phyloP scores from a whole-genome alignment of 1,140 invertebrate species.

The Araneus ventricosus region DNA sequence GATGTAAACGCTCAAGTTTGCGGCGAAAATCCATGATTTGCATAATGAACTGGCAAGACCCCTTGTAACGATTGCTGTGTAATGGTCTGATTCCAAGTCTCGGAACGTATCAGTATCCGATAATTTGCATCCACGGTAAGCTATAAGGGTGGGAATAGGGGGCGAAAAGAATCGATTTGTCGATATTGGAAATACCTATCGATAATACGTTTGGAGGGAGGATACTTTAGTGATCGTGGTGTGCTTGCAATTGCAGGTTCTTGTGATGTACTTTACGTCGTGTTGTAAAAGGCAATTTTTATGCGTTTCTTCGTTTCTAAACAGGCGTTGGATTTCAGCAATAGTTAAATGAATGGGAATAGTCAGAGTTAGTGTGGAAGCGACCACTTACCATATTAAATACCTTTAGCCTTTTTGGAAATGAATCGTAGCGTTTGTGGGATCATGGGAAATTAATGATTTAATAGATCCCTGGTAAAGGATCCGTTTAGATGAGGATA shows the following conservation, averaged over 20 bases:
- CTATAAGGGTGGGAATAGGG: background rate
- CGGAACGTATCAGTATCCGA: conserved; percentile 66
- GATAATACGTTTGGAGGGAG: conserved; percentile 65
- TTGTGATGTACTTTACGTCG: background rate
- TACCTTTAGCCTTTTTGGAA: background rate
- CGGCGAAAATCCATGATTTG: conserved; percentile 71
- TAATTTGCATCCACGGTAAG: conserved; percentile 61
- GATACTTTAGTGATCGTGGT: conserved; percentile 29
- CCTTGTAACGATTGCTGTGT: conserved; percentile 62
- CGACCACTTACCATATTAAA: background rate
- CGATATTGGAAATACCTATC: conserved; percentile 73
- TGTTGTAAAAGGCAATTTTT: conserved; percentile 64
- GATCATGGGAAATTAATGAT: background rate
- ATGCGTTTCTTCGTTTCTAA: conserved; percentile 22
- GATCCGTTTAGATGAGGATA: background rate
- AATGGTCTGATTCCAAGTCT: conserved; percentile 66
- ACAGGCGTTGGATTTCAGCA: background rate
- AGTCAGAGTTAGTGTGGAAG: background rate
- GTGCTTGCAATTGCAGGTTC: conserved; percentile 41
- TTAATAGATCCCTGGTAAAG: background rate
- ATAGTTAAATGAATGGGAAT: background rate
- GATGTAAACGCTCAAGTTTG: conserved; percentile 55
- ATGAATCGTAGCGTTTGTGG: background rate
- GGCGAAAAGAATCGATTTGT: conserved; percentile 54
- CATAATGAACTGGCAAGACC: conserved; percentile 71